A percentile compares a stretch with the other conserved stretches of the same genome.
phyloP scores from a whole-genome alignment of 2,113 vertebrate species.

The Cyanistes caeruleus region DNA sequence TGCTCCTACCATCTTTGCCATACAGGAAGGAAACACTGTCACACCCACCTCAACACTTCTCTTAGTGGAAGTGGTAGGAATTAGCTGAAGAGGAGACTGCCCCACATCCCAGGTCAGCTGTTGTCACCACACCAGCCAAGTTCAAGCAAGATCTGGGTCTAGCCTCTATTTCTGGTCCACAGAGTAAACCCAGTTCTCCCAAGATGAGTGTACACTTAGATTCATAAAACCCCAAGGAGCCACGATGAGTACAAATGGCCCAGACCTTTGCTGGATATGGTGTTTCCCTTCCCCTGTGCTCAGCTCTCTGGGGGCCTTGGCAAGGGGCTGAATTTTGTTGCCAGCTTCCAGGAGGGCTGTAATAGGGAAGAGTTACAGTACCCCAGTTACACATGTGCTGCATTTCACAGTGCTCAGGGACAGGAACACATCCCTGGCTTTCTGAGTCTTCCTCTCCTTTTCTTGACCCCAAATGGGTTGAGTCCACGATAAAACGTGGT shows the following conservation, averaged over 20 bases:
- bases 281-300: not conserved
- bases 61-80: not conserved
- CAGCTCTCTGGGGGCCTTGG: not conserved
- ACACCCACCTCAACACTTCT: not conserved
- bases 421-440: not conserved
- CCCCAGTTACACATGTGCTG: rapidly evolving
- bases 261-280: not conserved
- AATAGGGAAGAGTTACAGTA: not conserved
- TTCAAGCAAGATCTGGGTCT: not conserved
- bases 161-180: not conserved
- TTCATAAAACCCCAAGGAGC: not conserved
- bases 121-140: not conserved
- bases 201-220: not conserved
- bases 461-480: not conserved
- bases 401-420: not conserved
- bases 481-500: not conserved
- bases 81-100: not conserved
- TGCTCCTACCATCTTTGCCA: not conserved
- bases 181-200: not conserved
- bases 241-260: not conserved
- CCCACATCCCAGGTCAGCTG: not conserved
- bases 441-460: not conserved
- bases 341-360: not conserved
- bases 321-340: not conserved
- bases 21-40: rapidly evolving